These are phyloP conservation scores for Hippocampus kuda DNA, from an alignment of 2,797 vertebrate genomes.

Conservation along the genomic window DNA sequence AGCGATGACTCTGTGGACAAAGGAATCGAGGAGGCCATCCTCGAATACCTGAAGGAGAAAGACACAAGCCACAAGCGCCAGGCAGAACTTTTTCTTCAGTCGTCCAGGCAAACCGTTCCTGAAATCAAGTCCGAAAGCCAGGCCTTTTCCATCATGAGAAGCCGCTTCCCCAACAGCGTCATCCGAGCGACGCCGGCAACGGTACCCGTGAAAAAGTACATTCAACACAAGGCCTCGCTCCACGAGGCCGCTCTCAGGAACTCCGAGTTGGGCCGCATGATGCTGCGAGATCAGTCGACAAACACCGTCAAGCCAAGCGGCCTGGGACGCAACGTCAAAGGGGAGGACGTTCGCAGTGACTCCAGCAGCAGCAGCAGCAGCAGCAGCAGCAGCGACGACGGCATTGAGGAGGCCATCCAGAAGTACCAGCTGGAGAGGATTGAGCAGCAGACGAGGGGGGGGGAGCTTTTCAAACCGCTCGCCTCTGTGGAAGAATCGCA, in stretches of 20 bases:
- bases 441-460: conserved; percentile 44
- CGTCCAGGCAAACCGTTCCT: conserved; percentile 41
- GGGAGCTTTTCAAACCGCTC: conserved; percentile 22
- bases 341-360: conserved; percentile 57
- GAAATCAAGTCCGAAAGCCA: conserved; percentile 50
- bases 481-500: conserved; percentile 60
- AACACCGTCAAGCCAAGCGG: conserved; percentile 27
- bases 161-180: conserved; percentile 47
- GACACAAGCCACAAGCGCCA: conserved; percentile 68
- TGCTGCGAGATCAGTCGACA: conserved; percentile 31
- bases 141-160: conserved; percentile 47
- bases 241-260: conserved; percentile 42
- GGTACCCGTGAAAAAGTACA: conserved; percentile 49
- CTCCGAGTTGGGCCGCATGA: conserved; percentile 24
- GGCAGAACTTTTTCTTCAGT: conserved; percentile 46
- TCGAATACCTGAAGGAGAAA: conserved; percentile 83
- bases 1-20: conserved; percentile 91
- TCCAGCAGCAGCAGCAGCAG: conserved; percentile 67
- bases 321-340: conserved; percentile 29
- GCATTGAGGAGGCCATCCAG: conserved; percentile 93
- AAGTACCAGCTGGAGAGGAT: conserved; percentile 83
- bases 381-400: conserved; percentile 76
- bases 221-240: conserved; percentile 54
- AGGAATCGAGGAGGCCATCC: conserved; percentile 92
- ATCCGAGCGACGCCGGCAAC: conserved; percentile 22